Conservation (phyloP, 1,140 invertebrate species). For the Nylanderia fulva region DNA sequence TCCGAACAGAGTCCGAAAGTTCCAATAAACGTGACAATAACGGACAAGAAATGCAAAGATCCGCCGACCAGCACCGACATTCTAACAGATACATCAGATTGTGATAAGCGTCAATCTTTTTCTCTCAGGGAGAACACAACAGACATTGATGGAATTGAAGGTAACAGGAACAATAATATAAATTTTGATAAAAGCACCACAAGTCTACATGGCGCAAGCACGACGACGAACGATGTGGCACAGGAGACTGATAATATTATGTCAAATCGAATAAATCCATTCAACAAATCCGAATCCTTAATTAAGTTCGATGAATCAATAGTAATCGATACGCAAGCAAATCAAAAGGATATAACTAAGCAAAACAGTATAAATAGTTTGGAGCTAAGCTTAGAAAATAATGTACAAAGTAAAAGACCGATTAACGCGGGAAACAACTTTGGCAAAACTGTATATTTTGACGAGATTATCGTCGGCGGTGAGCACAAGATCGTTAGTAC, state of each 20-base stretch:
- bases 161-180: slow-evolving; percentile 76
- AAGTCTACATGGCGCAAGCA: slow-evolving; percentile 69
- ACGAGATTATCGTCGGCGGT: slow-evolving; percentile 83
- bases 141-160: slow-evolving; percentile 68
- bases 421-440: slow-evolving; percentile 76
- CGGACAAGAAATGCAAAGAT: slow-evolving; percentile 76
- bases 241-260: slow-evolving; percentile 72
- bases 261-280: slow-evolving; percentile 71
- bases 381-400: slow-evolving; percentile 79
- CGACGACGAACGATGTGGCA: slow-evolving; percentile 55
- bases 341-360: slow-evolving; percentile 79
- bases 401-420: slow-evolving; percentile 81
- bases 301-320: slow-evolving; percentile 81
- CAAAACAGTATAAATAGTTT: slow-evolving; percentile 77
- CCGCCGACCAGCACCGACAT: slow-evolving; percentile 57
- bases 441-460: slow-evolving; percentile 82
- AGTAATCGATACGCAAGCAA: slow-evolving; percentile 70
- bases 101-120: slow-evolving; percentile 72
- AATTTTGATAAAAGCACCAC: slow-evolving; percentile 66
- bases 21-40: slow-evolving; percentile 84
- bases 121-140: slow-evolving; percentile 73
- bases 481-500: slow-evolving; percentile 80
- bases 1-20: slow-evolving; percentile 76
- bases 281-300: slow-evolving; percentile 78
- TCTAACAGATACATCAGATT: slow-evolving; percentile 71